Evolutionary conservation across 2,113 vertebrate genomes (phyloP).

Genomic region (Platysternon megacephalum): DNA sequence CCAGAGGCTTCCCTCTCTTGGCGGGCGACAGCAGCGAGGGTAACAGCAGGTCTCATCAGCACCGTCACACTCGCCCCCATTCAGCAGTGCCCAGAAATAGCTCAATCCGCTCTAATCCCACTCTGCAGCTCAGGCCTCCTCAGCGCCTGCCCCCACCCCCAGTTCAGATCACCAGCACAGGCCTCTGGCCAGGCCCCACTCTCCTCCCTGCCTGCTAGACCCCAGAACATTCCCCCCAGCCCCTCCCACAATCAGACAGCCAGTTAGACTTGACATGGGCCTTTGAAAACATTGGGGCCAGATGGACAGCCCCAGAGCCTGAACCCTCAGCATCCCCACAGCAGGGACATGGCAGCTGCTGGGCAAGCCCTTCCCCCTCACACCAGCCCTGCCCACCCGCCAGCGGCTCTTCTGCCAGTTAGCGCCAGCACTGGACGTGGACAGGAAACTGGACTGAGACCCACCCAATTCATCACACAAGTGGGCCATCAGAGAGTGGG

Average conservation of each 20-base stretch:
- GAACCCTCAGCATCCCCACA: not conserved
- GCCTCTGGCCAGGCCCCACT: not conserved
- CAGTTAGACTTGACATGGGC: not conserved
- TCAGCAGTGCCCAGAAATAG: slow-evolving; percentile 33
- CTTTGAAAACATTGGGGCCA: no score
- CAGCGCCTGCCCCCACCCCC: not conserved
- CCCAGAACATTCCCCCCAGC: not conserved
- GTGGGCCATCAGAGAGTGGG: not conserved
- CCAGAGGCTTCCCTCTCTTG: not conserved
- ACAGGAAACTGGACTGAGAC: not conserved
- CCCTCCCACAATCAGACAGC: not conserved
- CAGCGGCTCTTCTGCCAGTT: not conserved
- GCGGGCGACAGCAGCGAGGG: not conserved
- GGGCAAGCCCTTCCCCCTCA: not conserved
- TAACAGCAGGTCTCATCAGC: slow-evolving; percentile 7
- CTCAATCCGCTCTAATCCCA: slow-evolving; percentile 54
- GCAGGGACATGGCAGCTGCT: not conserved
- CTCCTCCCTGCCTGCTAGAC: not conserved
- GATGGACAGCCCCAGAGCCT: no score
- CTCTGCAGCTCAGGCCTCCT: not conserved
- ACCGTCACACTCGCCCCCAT: not conserved
- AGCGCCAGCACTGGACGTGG: not conserved
- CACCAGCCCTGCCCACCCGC: no score
- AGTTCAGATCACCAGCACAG: not conserved
- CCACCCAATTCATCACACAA: not conserved